Evolutionary conservation across 2,113 vertebrate genomes (phyloP).

Genomic region (Irena cyanogastra): DNA sequence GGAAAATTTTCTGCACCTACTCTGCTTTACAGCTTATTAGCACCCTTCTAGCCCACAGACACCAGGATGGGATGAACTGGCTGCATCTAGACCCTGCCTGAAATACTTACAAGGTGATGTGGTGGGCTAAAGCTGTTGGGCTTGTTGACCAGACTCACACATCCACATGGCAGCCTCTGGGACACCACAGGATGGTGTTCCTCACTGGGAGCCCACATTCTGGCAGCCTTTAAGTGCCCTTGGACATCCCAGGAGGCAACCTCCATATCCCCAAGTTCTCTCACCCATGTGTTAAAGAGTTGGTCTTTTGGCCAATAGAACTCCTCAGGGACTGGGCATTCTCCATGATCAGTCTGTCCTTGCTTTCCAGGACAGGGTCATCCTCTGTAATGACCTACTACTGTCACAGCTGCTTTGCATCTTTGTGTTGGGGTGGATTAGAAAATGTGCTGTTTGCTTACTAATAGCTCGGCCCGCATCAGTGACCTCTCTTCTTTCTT

Average conservation of each 20-base stretch:
- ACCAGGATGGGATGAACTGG: background rate
- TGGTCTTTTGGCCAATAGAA: background rate
- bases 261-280: background rate
- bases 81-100: background rate
- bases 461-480: background rate
- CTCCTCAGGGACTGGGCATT: background rate
- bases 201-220: background rate
- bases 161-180: background rate
- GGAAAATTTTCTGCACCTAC: background rate
- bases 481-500: background rate
- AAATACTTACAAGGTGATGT: background rate
- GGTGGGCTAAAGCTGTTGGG: background rate
- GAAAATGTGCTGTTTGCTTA: background rate
- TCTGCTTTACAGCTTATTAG: background rate
- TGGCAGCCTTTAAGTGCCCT: background rate
- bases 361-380: background rate
- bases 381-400: background rate
- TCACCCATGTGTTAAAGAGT: background rate
- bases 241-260: background rate
- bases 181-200: background rate
- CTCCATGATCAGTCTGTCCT: background rate
- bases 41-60: background rate
- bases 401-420: background rate
- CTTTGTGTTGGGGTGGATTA: background rate
- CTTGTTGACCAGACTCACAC: background rate